Evolutionary conservation across 1,140 invertebrate species (phyloP).

Genomic region (Neodiprion lecontei): DNA sequence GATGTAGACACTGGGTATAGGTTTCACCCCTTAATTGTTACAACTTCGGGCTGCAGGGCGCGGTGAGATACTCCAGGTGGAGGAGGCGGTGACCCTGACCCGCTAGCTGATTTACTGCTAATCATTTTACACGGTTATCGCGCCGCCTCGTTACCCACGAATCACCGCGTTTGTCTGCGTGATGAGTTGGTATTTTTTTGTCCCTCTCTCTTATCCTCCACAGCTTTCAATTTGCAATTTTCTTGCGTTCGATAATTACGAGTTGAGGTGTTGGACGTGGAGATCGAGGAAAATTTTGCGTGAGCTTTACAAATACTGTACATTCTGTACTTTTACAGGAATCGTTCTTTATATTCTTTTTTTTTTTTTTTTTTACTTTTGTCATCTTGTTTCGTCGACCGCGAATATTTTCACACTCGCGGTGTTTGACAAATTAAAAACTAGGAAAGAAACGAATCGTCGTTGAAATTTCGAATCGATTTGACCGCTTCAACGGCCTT

Average conservation of each 20-base stretch:
- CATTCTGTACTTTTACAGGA: no score
- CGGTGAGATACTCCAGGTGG: slow-evolving; percentile 56
- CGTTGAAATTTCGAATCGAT: no score
- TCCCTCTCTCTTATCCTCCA: background rate
- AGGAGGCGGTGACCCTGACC: slow-evolving; percentile 38
- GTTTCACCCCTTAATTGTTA: slow-evolving; percentile 5
- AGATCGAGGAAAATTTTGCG: no score
- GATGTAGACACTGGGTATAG: background rate
- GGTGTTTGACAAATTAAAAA: no score
- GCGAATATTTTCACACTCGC: no score
- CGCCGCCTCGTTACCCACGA: slow-evolving; percentile 41
- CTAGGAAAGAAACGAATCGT: no score
- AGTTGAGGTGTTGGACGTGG: no score
- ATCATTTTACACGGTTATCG: slow-evolving; percentile 62
- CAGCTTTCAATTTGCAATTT: background rate
- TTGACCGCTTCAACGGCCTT: background rate
- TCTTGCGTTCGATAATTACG: no score
- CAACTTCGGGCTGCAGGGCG: slow-evolving; percentile 32
- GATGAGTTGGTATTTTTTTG: background rate
- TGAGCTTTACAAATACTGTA: no score
- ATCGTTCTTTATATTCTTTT: no score
- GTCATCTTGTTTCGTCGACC: no score
- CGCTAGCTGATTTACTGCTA: slow-evolving; percentile 58
- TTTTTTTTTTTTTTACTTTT: no score
- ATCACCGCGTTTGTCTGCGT: slow-evolving; percentile 52